phyloP scores from a whole-genome alignment of 1,140 invertebrate species.

The Planococcus citri region DNA sequence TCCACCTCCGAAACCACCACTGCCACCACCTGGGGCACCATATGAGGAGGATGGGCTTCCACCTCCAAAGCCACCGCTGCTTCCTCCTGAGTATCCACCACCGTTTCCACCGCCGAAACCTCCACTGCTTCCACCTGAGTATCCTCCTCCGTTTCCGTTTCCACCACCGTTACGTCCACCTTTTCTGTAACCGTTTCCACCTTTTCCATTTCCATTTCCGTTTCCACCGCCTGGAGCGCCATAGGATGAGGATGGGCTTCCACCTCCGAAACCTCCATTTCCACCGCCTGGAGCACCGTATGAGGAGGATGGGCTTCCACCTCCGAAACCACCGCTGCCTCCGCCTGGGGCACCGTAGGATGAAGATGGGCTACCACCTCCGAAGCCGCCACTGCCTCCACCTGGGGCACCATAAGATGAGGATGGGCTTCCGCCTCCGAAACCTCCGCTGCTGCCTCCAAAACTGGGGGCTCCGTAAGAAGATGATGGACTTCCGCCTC shows the following conservation, averaged over 20 bases:
- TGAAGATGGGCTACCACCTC: background rate
- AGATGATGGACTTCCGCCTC: background rate
- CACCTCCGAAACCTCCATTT: background rate
- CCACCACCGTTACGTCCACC: background rate
- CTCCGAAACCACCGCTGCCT: background rate
- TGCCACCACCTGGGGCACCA: conserved; percentile 9
- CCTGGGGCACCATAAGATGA: background rate
- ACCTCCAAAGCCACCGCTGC: background rate
- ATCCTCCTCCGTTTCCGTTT: background rate
- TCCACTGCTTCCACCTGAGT: background rate
- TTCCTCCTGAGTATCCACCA: conserved; percentile 14
- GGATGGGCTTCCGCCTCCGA: background rate
- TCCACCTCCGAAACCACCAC: background rate
- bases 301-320: background rate
- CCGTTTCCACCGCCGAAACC: background rate
- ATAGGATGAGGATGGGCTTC: background rate
- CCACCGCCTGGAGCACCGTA: background rate
- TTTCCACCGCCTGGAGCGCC: background rate
- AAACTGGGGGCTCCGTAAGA: background rate
- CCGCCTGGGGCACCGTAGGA: background rate
- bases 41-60: background rate
- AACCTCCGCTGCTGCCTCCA: background rate
- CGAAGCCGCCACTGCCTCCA: background rate
- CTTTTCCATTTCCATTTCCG: background rate
- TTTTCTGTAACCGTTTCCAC: background rate